Percentiles rank a stretch among this genome's conserved stretches.
Conservation (phyloP, 2,888 invertebrate species). For the Leptinotarsa haldemani region DNA sequence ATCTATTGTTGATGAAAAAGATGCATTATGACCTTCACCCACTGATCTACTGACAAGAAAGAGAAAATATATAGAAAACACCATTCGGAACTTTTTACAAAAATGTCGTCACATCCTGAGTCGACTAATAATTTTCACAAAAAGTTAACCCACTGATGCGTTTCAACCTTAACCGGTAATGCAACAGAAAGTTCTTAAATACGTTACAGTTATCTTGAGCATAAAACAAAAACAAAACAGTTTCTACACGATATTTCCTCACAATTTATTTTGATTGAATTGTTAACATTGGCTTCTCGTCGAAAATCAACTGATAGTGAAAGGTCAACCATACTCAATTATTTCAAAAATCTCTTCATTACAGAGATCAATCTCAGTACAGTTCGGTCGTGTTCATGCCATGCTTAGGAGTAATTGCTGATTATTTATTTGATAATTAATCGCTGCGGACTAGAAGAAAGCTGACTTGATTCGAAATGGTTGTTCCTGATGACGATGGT, state of each 20-base stretch:
- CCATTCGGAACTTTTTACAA: background rate
- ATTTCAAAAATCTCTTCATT: constrained; percentile 15
- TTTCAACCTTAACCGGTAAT: constrained; percentile 1
- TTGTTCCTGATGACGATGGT: background rate
- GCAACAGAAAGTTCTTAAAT: background rate
- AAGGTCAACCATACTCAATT: constrained; percentile 32
- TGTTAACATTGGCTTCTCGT: background rate
- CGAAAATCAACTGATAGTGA: constrained; percentile 14
- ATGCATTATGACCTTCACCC: too few species aligned
- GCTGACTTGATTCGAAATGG: background rate
- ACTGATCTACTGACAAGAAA: too few species aligned
- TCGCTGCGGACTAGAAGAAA: background rate
- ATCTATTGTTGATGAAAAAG: too few species aligned
- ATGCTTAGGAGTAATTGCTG: background rate
- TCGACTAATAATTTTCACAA: background rate
- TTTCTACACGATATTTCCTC: constrained; percentile 1
- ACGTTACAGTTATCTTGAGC: background rate
- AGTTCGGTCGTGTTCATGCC: background rate
- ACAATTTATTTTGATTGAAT: background rate
- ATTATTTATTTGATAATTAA: background rate
- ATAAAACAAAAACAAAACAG: background rate
- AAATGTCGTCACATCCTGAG: background rate
- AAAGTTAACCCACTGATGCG: background rate
- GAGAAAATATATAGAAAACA: too few species aligned
- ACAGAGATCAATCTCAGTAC: constrained; percentile 10